Evolutionary conservation across 2,797 vertebrate species (phyloP).

Genomic region (Enteromius afrohamiltoni): DNA sequence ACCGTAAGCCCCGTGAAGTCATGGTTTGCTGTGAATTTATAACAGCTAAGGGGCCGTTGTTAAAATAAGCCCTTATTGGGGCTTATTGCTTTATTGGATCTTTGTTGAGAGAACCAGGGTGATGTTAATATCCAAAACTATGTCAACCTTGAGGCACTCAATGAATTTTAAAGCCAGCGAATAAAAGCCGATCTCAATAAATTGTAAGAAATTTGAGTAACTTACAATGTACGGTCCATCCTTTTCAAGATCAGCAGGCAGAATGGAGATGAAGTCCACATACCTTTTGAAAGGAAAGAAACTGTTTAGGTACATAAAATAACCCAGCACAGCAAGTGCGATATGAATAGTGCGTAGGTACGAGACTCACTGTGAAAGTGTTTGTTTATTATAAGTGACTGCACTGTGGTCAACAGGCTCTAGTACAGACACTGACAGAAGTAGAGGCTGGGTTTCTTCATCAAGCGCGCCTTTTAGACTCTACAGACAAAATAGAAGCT

Average conservation of each 20-base stretch:
- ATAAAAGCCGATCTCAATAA: not conserved
- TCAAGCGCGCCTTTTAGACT: slow-evolving; percentile 14
- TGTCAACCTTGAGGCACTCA: not conserved
- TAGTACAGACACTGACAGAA: slow-evolving; percentile 39
- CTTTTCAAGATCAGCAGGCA: slow-evolving; percentile 11
- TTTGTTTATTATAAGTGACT: not conserved
- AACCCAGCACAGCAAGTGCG: not conserved
- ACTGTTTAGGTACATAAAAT: not conserved
- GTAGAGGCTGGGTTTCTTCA: slow-evolving; percentile 2
- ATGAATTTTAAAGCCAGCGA: not conserved
- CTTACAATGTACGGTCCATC: slow-evolving; percentile 39
- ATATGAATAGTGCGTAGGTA: not conserved
- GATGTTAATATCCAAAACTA: not conserved
- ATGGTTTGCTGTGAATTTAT: too few species aligned
- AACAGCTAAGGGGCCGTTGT: too few species aligned
- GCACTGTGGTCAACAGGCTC: not conserved
- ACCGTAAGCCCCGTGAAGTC: too few species aligned
- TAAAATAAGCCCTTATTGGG: too few species aligned
- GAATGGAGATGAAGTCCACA: slow-evolving; percentile 51
- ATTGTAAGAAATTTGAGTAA: not conserved
- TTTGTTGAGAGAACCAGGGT: not conserved
- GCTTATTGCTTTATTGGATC: not conserved
- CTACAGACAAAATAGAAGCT: slow-evolving; percentile 28
- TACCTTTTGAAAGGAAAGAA: slow-evolving; percentile 31
- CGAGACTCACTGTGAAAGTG: slow-evolving; percentile 45